Evolutionary conservation across 2,888 invertebrate genomes (phyloP), one percentile per base, ranked within the genome.

Genomic region (Herminia tarsipennalis): DNA sequence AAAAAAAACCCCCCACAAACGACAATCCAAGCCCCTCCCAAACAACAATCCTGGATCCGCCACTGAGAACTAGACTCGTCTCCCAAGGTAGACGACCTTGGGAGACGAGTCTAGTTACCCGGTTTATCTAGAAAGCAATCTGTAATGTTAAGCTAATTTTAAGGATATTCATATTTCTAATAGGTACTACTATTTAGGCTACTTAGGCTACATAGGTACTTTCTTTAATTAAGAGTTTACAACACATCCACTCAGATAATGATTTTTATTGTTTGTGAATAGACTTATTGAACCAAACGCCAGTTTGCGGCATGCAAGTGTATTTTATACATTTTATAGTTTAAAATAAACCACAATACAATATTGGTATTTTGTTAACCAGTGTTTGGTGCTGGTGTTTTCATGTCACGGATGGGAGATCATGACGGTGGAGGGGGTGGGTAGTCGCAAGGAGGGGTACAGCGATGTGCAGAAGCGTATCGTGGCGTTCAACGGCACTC

Each of bases 351-450:
- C n/a, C n/a, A n/a, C n/a, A n/a, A n/a, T n/a, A n/a, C n/a, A n/a
- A n/a, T n/a, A n/a, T n/a, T n/a, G n/a, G 2, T 25, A 1, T 32
- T 10, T 4, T 9, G 18, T 17, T 13, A 5, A 62, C 1, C 56
- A 88, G 88, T 88, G 88, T 22, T 44, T 90, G n/a, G 86, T 88
- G n/a, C 87, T 94, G 14, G 79, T 95, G 4, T 93, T 93, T 49
- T 88, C 92, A 0, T 95, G 95, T 61, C 87, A 93, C 61, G 92
- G 94, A 3, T 94, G 94, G 93, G 92, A 93, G 22, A 93, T 96
- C 22, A 94, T 93, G 6, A 96, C 96, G 0, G 83, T 94, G n/a
- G 96, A 96, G 74, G 94, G 94, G 0, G 70, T 96, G 20, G 96
- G 96, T 2, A 93, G 92, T 69, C 91, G 92, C 0, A 34, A 56